These are phyloP conservation scores for Balanococcus diminutus DNA, from an alignment of 2,888 invertebrate genomes.

Conservation along the genomic window DNA sequence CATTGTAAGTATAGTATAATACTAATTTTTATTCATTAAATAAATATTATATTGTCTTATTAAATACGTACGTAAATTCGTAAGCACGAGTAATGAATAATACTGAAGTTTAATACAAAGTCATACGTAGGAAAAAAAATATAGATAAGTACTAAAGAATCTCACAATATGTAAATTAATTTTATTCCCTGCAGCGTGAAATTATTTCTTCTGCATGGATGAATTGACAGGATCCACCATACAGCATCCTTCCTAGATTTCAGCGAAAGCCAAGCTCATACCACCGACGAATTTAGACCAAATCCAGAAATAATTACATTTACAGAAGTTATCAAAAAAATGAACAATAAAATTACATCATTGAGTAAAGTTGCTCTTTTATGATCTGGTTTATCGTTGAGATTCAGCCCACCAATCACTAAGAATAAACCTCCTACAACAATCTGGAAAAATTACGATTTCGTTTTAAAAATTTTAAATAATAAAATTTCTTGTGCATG, in stretches of 20 bases:
- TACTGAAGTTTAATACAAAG: background rate
- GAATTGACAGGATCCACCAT: background rate
- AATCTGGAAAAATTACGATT: conserved; percentile 69
- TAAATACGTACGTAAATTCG: background rate
- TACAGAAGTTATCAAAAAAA: conserved; percentile 80
- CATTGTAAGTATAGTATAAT: too few species aligned
- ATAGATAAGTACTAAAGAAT: conserved; percentile 27
- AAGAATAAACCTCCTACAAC: conserved; percentile 82
- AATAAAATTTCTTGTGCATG: background rate
- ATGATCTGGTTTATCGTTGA: conserved; percentile 77
- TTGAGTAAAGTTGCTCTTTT: conserved; percentile 78
- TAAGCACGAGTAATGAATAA: background rate
- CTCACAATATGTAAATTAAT: background rate
- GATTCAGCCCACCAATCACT: conserved; percentile 80
- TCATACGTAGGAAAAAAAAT: background rate
- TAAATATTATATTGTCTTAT: too few species aligned
- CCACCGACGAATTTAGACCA: conserved; percentile 65
- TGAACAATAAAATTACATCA: conserved; percentile 78
- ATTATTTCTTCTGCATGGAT: background rate
- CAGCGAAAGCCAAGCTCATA: conserved; percentile 18
- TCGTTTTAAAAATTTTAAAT: background rate
- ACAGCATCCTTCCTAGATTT: background rate
- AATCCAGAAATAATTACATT: conserved; percentile 85
- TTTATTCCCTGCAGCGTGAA: background rate
- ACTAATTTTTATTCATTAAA: background rate